A percentile compares a stretch with the other conserved stretches of the same genome.
phyloP scores from a whole-genome alignment of 2,888 invertebrate genomes.

The Chloroclystis v-ata region DNA sequence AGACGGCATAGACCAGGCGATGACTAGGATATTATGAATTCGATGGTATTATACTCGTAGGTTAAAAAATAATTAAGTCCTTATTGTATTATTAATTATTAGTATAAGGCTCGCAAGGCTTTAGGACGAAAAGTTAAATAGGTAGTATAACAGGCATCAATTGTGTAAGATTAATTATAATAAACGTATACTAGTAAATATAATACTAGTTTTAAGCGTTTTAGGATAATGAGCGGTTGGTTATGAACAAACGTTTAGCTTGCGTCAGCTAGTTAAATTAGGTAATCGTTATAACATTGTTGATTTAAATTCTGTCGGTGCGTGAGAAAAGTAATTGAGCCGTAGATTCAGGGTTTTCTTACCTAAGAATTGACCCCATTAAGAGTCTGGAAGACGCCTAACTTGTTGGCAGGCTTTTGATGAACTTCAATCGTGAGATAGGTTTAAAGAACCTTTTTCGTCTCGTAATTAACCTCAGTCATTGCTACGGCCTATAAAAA shows the following conservation, averaged over 20 bases:
- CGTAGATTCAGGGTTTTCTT: constrained; percentile 41
- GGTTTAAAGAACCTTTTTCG: constrained; percentile 2
- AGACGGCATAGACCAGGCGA: constrained; percentile 34
- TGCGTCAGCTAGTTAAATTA: too few relatives aligned
- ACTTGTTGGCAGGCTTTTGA: constrained; percentile 44
- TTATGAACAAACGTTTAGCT: too few relatives aligned
- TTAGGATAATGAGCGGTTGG: too few relatives aligned
- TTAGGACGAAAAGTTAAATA: not conserved
- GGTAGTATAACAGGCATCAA: constrained; percentile 12
- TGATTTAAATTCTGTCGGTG: too few relatives aligned
- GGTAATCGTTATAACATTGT: too few relatives aligned
- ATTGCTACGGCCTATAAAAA: constrained; percentile 6
- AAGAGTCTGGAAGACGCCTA: constrained; percentile 46
- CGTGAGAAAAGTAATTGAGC: constrained; percentile 36
- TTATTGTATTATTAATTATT: not conserved
- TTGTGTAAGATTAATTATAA: not conserved
- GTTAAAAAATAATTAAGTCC: constrained; percentile 7
- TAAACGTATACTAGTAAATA: not conserved
- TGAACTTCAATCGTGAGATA: constrained; percentile 30
- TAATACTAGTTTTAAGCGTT: not conserved
- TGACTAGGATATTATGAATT: constrained; percentile 32
- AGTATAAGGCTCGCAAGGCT: not conserved
- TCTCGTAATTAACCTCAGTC: constrained; percentile 7
- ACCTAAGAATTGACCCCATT: constrained; percentile 25
- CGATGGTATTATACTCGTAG: constrained; percentile 2